Percentiles rank a stretch among this genome's conserved stretches.
Conservation (phyloP, 2,113 vertebrate species). For the Aspiorhynchus laticeps region DNA sequence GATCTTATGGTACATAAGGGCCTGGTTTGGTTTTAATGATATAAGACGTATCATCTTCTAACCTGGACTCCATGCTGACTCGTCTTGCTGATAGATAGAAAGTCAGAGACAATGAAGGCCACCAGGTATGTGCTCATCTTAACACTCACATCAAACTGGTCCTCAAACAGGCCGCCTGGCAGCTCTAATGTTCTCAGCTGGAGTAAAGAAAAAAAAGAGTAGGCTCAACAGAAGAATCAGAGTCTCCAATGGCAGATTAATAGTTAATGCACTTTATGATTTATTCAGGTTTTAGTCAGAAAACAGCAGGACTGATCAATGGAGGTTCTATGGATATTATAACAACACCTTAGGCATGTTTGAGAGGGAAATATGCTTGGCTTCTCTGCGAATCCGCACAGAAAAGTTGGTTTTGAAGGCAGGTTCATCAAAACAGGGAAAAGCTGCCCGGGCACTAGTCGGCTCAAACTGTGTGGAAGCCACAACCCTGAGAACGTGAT, state of each 20-base stretch:
- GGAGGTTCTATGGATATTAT: neutral
- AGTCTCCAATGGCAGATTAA: neutral
- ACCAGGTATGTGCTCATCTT: constrained; percentile 94
- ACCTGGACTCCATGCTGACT: constrained; percentile 85
- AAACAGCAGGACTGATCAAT: neutral
- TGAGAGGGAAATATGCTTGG: constrained; percentile 80
- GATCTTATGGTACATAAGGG: neutral
- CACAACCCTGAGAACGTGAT: constrained; percentile 71
- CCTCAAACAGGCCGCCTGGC: constrained; percentile 80
- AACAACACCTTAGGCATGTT: constrained; percentile 86
- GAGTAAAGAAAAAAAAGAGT: constrained; percentile 35
- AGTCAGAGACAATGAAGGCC: constrained; percentile 91
- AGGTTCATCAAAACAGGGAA: constrained; percentile 93
- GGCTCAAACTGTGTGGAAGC: constrained; percentile 91
- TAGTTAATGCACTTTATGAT: neutral
- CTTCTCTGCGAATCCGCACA: constrained; percentile 79
- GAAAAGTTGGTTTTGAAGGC: constrained; percentile 89
- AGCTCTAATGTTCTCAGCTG: constrained; percentile 81
- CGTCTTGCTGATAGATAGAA: constrained; percentile 85
- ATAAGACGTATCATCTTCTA: constrained; percentile 38
- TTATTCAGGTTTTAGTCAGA: neutral
- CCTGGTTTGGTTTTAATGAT: neutral
- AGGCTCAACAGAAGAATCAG: neutral
- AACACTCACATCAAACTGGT: constrained; percentile 86
- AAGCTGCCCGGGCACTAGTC: constrained; percentile 85